Percentiles rank a stretch among this genome's conserved stretches.
phyloP scores from a whole-genome alignment of 2,113 vertebrate genomes.

The Embiotoca jacksoni region DNA sequence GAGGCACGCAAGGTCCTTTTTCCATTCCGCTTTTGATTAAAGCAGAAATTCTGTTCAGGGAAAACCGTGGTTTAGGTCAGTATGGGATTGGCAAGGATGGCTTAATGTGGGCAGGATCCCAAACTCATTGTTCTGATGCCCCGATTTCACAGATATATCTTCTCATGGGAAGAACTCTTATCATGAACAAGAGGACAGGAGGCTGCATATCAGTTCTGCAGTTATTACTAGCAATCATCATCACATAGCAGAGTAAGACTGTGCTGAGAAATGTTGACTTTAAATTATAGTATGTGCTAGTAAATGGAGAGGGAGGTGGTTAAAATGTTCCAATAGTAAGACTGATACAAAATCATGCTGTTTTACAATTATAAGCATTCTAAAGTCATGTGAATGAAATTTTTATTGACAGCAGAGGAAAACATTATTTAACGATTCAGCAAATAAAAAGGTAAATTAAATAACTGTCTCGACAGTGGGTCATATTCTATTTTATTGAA shows the following conservation, averaged over 20 bases:
- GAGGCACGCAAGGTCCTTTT: constrained; percentile 92
- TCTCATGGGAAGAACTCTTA: constrained; percentile 53
- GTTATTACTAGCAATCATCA: constrained; percentile 54
- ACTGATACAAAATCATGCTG: not conserved
- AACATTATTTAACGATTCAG: not conserved
- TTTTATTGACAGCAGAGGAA: not conserved
- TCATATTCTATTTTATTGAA: too few species aligned
- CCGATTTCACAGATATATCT: constrained; percentile 66
- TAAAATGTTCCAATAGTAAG: not conserved
- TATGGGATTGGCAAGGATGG: constrained; percentile 68
- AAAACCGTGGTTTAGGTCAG: constrained; percentile 84
- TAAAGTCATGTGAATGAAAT: constrained; percentile 3
- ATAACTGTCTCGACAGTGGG: not conserved
- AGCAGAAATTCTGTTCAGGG: constrained; percentile 90
- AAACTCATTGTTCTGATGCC: constrained; percentile 70
- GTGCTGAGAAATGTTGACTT: constrained; percentile 4
- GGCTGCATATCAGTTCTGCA: constrained; percentile 62
- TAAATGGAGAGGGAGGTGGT: constrained; percentile 5
- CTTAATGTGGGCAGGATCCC: constrained; percentile 68
- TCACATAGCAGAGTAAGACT: constrained; percentile 29
- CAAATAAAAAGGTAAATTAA: constrained; percentile 2
- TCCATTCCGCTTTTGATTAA: constrained; percentile 98
- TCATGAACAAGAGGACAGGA: constrained; percentile 46
- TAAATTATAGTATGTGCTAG: not conserved
- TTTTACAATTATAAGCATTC: not conserved